These are phyloP conservation scores for Sandelia bainsii DNA, from an alignment of 2,797 vertebrate species.

Conservation along the genomic window DNA sequence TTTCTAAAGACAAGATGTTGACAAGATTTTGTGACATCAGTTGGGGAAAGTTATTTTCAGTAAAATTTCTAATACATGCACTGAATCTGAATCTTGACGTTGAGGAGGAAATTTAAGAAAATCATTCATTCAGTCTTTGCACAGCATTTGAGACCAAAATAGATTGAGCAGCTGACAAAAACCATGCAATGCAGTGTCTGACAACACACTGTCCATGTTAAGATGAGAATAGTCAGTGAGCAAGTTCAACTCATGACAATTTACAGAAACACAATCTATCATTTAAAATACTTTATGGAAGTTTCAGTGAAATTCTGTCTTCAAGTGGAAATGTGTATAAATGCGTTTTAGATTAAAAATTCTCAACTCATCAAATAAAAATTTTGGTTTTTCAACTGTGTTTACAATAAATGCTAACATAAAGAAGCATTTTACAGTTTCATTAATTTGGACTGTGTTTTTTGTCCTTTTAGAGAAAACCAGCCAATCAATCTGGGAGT, in stretches of 20 bases:
- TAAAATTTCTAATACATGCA: not conserved
- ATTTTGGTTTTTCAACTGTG: no score
- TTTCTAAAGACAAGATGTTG: constrained; percentile 1
- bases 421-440: no score
- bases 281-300: no score
- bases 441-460: not conserved
- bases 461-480: not conserved
- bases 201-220: constrained; percentile 5
- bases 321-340: no score
- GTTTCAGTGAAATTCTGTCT: no score
- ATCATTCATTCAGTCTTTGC: not conserved
- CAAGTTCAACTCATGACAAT: not conserved
- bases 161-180: constrained; percentile 27
- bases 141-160: not conserved
- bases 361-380: no score
- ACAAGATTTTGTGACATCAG: not conserved
- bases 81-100: constrained; percentile 13
- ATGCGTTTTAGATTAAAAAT: no score
- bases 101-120: constrained; percentile 5
- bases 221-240: not conserved
- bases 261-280: not conserved
- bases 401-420: no score
- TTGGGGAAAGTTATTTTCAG: not conserved
- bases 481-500: not conserved
- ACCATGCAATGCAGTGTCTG: constrained; percentile 41